Base-by-base conservation (phyloP, 2,797 vertebrate species). In the Spatula versicolor region DNA sequence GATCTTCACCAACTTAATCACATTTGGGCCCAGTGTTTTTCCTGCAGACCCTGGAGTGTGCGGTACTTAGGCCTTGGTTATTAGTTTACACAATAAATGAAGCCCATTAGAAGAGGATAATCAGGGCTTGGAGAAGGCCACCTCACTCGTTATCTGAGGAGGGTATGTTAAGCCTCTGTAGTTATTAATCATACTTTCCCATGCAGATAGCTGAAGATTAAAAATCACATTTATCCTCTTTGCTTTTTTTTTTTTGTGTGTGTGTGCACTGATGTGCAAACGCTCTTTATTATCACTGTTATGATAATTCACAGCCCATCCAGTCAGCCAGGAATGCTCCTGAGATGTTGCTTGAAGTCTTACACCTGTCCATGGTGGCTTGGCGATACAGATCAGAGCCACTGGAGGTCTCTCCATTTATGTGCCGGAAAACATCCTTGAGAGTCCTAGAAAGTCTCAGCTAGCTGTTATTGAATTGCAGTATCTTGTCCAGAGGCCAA, bases 41-140 rank as follows among this genome's bases (percentile, higher is more conserved):
- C 91, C 90, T 86, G 84, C 55, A 92, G 92, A 94, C 82, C 56
- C 90, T 74, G 45, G 90, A 68, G 72, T 85, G 76, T 67, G 68
- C 67, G 60, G 15, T 75, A 63, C 64, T 93, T 87, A 84, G 81
- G 60, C 62, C 55, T 56, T 74, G 58, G 73, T 96, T 93, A 92
- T 96, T 96, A 96, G 95, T 95, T 97, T 96, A 95, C 88, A 92
- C 92, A 95, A 96, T 94, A 96, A 96, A 95, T 96, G 89, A 96
- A 96, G 73, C 80, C 93, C 86, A 96, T 97, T 96, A 96, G 92
- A 96, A 89, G 50, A 85, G 69, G 87, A 96, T 97, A 96, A 97
- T 97, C 92, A 95, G 83, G 63, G 68, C 75, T 93, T 3, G 26
- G 63, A 96, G 95, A 95, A 95, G 96, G 88, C 96, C 92, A 96